These are phyloP conservation scores for Gymnoscopelus microlampas DNA, from an alignment of 2,797 vertebrate genomes.

Conservation along the genomic window DNA sequence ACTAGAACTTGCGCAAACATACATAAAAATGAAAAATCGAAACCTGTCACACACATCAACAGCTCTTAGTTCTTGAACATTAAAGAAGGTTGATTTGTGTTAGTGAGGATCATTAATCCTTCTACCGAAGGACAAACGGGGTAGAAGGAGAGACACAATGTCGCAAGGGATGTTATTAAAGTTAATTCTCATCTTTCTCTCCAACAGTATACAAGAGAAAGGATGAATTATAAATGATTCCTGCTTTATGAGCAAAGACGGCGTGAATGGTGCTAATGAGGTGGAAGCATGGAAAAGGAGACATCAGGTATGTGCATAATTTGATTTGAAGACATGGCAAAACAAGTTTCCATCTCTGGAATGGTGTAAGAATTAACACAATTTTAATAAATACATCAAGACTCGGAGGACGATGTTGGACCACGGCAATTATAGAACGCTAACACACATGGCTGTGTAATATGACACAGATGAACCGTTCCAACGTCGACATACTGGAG, in stretches of 20 bases:
- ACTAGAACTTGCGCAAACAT: constrained; percentile 1
- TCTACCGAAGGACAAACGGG: constrained; percentile 1
- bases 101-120: too few species aligned
- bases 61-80: constrained; percentile 37
- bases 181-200: constrained; percentile 25
- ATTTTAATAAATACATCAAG: too few species aligned
- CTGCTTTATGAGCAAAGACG: constrained; percentile 31
- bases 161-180: constrained; percentile 64
- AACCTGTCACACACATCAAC: constrained; percentile 4
- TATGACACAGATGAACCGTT: constrained; percentile 51
- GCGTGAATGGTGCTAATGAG: constrained; percentile 11
- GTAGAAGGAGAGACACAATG: constrained; percentile 10
- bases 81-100: not conserved
- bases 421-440: constrained; percentile 33
- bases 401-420: constrained; percentile 22
- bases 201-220: constrained; percentile 9
- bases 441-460: constrained; percentile 42
- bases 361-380: not conserved
- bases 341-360: constrained; percentile 4
- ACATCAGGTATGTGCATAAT: constrained; percentile 19
- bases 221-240: constrained; percentile 62
- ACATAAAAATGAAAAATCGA: constrained; percentile 4
- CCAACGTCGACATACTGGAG: constrained; percentile 14
- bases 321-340: constrained; percentile 13
- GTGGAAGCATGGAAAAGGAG: constrained; percentile 3